Conservation (phyloP, 2,797 vertebrate genomes). For the Anguilla marmorata region DNA sequence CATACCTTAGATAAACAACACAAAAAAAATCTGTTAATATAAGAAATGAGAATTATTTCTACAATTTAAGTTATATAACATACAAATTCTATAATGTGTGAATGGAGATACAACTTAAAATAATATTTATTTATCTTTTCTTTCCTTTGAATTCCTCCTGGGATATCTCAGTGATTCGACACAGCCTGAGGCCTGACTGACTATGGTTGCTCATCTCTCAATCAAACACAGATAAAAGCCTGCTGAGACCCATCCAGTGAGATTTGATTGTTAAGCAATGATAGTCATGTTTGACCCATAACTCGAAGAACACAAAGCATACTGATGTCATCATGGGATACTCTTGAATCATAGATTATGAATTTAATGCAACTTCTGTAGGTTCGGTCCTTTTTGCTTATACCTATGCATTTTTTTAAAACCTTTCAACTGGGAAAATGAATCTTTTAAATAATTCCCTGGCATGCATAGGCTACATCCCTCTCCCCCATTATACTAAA, state of each 20-base stretch:
- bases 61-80: neutral
- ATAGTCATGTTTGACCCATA: neutral
- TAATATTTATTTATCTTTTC: neutral
- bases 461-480: neutral
- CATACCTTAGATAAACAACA: neutral
- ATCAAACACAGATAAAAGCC: neutral
- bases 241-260: constrained; percentile 6
- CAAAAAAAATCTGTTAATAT: neutral
- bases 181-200: neutral
- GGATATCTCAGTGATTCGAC: neutral
- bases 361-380: neutral
- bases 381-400: neutral
- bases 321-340: neutral
- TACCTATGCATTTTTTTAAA: neutral
- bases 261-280: neutral
- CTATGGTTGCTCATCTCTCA: neutral
- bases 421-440: neutral
- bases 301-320: neutral
- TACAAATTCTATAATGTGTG: neutral
- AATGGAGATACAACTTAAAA: neutral
- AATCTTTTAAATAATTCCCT: neutral
- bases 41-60: neutral
- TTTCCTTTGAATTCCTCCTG: neutral
- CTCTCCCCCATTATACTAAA: neutral
- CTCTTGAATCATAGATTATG: neutral